Percentiles rank a stretch among this genome's conserved stretches.
Conservation (phyloP, 1,140 invertebrate genomes). For the Caenorhabditis briggsae region DNA sequence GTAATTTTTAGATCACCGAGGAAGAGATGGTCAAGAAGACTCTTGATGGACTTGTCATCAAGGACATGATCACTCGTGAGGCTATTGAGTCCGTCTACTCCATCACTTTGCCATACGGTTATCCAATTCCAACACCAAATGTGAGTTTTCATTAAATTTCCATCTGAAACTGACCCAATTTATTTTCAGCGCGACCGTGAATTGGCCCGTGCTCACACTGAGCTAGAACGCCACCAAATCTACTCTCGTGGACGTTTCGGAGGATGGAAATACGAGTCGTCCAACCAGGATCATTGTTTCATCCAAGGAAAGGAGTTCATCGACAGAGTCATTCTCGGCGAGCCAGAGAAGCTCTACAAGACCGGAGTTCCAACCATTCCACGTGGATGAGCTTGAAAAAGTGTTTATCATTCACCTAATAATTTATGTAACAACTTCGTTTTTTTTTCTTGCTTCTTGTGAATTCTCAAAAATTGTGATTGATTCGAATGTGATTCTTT, state of each 20-base stretch:
- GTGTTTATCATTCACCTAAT: not conserved
- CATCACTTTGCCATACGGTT: constrained; percentile 74
- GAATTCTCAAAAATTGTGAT: constrained; percentile 2
- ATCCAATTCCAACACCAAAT: constrained; percentile 76
- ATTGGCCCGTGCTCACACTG: constrained; percentile 74
- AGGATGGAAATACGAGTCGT: constrained; percentile 78
- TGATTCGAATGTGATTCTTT: not conserved
- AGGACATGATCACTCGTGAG: constrained; percentile 74
- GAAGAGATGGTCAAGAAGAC: constrained; percentile 74
- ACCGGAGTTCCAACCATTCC: constrained; percentile 66
- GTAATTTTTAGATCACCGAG: constrained; percentile 69
- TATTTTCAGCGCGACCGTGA: constrained; percentile 72
- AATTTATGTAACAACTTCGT: not conserved
- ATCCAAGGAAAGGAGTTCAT: constrained; percentile 77
- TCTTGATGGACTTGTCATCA: constrained; percentile 75
- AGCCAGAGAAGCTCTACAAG: constrained; percentile 76
- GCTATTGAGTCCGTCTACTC: constrained; percentile 75
- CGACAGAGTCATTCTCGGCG: constrained; percentile 73
- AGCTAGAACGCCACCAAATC: constrained; percentile 73
- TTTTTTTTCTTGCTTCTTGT: not conserved
- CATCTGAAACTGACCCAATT: not conserved
- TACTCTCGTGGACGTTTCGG: constrained; percentile 77
- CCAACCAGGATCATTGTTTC: constrained; percentile 77
- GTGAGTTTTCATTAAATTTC: constrained; percentile 60
- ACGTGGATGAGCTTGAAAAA: constrained; percentile 6